Conservation (phyloP, 1,140 invertebrate genomes). For the Triops cancriformis region DNA sequence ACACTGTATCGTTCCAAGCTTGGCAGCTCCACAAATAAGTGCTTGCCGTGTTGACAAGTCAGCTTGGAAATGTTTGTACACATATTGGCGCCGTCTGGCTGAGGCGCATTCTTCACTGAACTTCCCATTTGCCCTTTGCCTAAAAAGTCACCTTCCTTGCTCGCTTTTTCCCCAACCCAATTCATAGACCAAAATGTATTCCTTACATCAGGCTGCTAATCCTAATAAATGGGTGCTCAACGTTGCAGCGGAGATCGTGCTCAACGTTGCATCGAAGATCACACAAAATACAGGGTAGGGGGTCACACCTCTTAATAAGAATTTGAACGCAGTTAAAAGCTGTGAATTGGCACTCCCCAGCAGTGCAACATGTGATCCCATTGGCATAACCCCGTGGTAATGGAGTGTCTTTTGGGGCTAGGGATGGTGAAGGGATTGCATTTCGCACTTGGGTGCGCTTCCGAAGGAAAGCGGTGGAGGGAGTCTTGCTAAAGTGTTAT, state of each 20-base stretch:
- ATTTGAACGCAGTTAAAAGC: background rate
- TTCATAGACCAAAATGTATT: too few relatives aligned
- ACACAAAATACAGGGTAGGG: too few relatives aligned
- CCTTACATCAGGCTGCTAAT: too few relatives aligned
- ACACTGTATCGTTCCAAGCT: background rate
- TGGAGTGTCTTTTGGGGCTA: background rate
- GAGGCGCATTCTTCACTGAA: background rate
- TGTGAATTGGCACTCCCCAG: background rate
- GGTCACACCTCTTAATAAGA: background rate
- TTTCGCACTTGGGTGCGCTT: background rate
- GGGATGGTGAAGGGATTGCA: background rate
- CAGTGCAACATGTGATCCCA: background rate
- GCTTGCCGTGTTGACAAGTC: slow-evolving; percentile 8
- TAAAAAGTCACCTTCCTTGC: too few relatives aligned
- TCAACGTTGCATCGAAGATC: too few relatives aligned
- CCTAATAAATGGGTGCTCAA: too few relatives aligned
- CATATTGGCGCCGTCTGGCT: background rate
- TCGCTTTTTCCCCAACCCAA: too few relatives aligned
- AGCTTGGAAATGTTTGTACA: slow-evolving; percentile 5
- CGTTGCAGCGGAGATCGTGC: too few relatives aligned
- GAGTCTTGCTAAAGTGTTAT: background rate
- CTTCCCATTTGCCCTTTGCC: background rate
- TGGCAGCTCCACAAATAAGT: background rate
- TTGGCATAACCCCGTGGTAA: background rate
- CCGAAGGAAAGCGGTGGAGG: too few relatives aligned